Evolutionary conservation across 2,113 vertebrate species (phyloP).

Genomic region (Cebus imitator): DNA sequence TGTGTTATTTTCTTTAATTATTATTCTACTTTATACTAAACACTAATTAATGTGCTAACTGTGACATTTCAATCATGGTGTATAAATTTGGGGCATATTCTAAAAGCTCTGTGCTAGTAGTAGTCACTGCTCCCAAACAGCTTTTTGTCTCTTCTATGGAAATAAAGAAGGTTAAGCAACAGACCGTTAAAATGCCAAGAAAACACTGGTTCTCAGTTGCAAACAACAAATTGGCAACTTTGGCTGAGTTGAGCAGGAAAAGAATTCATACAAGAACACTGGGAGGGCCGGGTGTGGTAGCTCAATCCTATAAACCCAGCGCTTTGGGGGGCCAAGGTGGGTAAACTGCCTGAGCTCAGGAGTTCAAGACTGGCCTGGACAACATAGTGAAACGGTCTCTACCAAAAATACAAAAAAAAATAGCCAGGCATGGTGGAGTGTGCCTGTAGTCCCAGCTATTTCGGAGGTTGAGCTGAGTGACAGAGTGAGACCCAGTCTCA

Average conservation of each 20-base stretch:
- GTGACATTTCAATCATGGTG: not conserved
- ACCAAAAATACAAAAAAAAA: too few relatives aligned
- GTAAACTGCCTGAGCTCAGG: too few relatives aligned
- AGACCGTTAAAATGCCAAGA: not conserved
- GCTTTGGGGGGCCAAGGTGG: too few relatives aligned
- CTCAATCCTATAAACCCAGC: too few relatives aligned
- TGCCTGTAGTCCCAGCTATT: too few relatives aligned
- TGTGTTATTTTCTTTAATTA: too few relatives aligned
- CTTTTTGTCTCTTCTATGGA: not conserved
- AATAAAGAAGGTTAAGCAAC: not conserved
- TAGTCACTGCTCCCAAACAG: not conserved
- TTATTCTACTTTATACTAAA: not conserved
- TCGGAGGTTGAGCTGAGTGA: too few relatives aligned
- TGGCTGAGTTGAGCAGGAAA: not conserved
- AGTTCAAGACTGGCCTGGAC: too few relatives aligned
- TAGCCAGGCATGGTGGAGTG: too few relatives aligned
- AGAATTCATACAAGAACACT: not conserved
- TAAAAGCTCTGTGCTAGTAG: not conserved
- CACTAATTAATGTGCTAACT: not conserved
- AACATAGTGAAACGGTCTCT: too few relatives aligned
- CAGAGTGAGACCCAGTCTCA: too few relatives aligned
- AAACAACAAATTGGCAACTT: not conserved
- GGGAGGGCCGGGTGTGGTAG: too few relatives aligned
- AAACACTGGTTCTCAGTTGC: not conserved
- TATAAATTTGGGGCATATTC: not conserved